These are phyloP conservation scores for Frankliniella fusca DNA, from an alignment of 2,888 invertebrate species.

Conservation along the genomic window DNA sequence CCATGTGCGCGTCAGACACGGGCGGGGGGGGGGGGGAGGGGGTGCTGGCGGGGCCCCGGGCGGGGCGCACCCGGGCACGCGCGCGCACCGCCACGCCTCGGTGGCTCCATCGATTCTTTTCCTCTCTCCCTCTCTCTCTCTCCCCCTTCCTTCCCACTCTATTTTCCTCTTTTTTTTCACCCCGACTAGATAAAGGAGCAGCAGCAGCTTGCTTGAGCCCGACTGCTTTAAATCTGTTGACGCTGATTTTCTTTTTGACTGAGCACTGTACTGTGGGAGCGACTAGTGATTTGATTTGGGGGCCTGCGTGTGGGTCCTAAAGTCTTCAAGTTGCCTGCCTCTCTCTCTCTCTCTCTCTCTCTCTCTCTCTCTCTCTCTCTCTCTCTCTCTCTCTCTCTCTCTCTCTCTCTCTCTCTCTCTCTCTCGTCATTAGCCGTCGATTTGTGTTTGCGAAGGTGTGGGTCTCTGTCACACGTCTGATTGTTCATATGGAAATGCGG, in stretches of 20 bases:
- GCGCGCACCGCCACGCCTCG: too few species aligned
- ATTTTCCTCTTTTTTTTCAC: too few species aligned
- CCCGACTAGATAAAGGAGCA: too few species aligned
- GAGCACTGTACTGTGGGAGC: too few species aligned
- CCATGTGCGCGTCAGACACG: background rate
- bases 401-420: background rate
- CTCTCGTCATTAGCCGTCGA: background rate
- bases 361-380: background rate
- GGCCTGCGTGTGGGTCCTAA: too few species aligned
- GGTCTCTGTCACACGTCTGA: background rate
- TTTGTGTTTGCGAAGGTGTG: constrained; percentile 9
- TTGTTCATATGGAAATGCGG: constrained; percentile 17
- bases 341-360: constrained; percentile 1
- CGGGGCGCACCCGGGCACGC: too few species aligned
- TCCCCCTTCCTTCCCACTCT: background rate
- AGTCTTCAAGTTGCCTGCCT: background rate
- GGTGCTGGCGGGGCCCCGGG: too few species aligned
- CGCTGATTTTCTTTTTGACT: too few species aligned
- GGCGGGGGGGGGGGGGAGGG: background rate
- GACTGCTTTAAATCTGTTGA: too few species aligned
- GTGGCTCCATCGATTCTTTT: background rate
- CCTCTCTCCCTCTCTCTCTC: background rate
- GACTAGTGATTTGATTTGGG: too few species aligned
- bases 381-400: background rate
- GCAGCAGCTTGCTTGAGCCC: too few species aligned